phyloP scores from a whole-genome alignment of 2,113 vertebrate genomes.

The Dendropsophus ebraccatus region DNA sequence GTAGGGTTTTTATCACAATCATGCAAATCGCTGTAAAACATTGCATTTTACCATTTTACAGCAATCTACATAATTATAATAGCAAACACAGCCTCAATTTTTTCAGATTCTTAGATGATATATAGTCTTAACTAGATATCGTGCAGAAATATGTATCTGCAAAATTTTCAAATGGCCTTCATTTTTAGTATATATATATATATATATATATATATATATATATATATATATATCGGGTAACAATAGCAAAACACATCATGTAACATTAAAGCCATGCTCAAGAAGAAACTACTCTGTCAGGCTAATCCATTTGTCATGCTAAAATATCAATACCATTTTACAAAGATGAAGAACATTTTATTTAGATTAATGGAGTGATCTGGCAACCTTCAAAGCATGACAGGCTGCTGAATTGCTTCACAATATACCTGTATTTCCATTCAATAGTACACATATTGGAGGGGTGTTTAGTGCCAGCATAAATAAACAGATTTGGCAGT shows the following conservation, averaged over 20 bases:
- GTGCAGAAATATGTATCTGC: too few relatives aligned
- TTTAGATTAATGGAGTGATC: constrained; percentile 7
- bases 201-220: too few relatives aligned
- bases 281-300: neutral
- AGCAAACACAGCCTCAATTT: too few relatives aligned
- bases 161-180: too few relatives aligned
- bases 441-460: neutral
- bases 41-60: too few relatives aligned
- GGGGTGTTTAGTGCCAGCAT: neutral
- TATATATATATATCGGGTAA: too few relatives aligned
- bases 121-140: too few relatives aligned
- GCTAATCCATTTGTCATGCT: constrained; percentile 4
- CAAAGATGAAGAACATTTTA: neutral
- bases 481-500: neutral
- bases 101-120: too few relatives aligned
- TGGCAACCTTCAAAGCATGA: neutral
- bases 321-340: constrained; percentile 11
- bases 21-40: too few relatives aligned
- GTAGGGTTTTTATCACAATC: too few relatives aligned
- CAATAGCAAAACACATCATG: neutral
- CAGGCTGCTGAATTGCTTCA: neutral
- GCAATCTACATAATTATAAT: too few relatives aligned
- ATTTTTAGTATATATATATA: neutral
- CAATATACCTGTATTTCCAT: neutral
- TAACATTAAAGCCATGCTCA: neutral